phyloP scores from a whole-genome alignment of 1,140 invertebrate species.

The Tigriopus japonicus region DNA sequence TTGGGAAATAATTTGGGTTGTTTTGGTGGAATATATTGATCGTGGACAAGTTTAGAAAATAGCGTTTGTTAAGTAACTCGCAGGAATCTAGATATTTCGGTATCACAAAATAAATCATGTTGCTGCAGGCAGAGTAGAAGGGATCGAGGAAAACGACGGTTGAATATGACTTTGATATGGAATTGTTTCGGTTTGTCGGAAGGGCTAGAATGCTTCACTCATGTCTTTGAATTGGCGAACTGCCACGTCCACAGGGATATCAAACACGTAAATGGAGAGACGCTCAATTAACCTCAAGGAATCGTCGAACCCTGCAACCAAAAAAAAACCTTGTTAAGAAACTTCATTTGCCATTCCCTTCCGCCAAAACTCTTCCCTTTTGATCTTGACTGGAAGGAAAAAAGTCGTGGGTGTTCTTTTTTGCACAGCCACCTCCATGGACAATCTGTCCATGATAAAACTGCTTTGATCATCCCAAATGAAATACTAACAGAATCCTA shows the following conservation, averaged over 20 bases:
- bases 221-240: slow-evolving; percentile 92
- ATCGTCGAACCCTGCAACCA: slow-evolving; percentile 70
- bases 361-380: too few species aligned
- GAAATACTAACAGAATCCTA: background rate
- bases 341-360: too few species aligned
- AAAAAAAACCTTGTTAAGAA: too few species aligned
- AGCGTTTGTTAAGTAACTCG: too few species aligned
- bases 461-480: background rate
- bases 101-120: too few species aligned
- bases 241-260: slow-evolving; percentile 83
- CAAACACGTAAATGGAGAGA: slow-evolving; percentile 65
- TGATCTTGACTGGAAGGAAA: too few species aligned
- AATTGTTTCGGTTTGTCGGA: background rate
- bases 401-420: too few species aligned
- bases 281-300: slow-evolving; percentile 70
- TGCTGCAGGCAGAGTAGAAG: background rate
- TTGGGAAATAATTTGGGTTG: background rate
- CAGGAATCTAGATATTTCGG: too few species aligned
- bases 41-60: too few species aligned
- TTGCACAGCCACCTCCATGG: too few species aligned
- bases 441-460: too few species aligned
- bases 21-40: too few species aligned
- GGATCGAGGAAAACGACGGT: background rate
- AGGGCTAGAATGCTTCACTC: slow-evolving; percentile 67
- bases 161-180: background rate